Evolutionary conservation across 1,140 invertebrate genomes (phyloP).

Genomic region (Drosophila serrata): DNA sequence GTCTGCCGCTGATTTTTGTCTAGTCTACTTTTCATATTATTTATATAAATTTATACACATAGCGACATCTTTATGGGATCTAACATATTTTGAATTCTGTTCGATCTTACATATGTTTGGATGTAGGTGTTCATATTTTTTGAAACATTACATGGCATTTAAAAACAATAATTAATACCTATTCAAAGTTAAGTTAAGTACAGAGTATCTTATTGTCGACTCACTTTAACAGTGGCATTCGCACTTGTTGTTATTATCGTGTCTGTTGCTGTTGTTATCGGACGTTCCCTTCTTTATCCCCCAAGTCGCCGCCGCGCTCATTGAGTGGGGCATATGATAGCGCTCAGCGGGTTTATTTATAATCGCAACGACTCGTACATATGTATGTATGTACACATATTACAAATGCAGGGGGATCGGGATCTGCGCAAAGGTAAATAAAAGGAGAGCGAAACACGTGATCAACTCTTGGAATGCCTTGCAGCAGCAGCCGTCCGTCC

Average conservation of each 20-base stretch:
- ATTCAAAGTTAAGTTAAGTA: not conserved
- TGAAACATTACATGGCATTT: not conserved
- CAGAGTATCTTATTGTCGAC: not conserved
- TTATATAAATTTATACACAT: constrained; percentile 6
- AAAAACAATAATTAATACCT: not conserved
- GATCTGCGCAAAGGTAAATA: constrained; percentile 16
- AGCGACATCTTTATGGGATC: not conserved
- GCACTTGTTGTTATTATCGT: constrained; percentile 10
- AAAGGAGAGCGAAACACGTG: constrained; percentile 15
- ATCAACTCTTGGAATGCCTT: constrained; percentile 6
- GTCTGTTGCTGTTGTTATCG: constrained; percentile 19
- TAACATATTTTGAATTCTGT: not conserved
- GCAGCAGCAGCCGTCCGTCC: constrained; percentile 1
- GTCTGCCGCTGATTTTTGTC: not conserved
- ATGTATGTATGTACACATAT: not conserved
- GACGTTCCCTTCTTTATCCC: constrained; percentile 3
- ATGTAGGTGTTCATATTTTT: not conserved
- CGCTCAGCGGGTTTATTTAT: constrained; percentile 13
- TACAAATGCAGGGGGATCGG: constrained; percentile 2
- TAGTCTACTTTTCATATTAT: constrained; percentile 5
- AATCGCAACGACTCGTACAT: constrained; percentile 3
- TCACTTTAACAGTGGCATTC: not conserved
- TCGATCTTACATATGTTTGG: not conserved
- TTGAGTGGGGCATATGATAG: constrained; percentile 2
- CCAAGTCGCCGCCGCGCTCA: not conserved